Percentiles rank a stretch among this genome's conserved stretches.
Evolutionary conservation across 2,797 vertebrate species (phyloP).

Genomic region (Lycodopsis pacificus): DNA sequence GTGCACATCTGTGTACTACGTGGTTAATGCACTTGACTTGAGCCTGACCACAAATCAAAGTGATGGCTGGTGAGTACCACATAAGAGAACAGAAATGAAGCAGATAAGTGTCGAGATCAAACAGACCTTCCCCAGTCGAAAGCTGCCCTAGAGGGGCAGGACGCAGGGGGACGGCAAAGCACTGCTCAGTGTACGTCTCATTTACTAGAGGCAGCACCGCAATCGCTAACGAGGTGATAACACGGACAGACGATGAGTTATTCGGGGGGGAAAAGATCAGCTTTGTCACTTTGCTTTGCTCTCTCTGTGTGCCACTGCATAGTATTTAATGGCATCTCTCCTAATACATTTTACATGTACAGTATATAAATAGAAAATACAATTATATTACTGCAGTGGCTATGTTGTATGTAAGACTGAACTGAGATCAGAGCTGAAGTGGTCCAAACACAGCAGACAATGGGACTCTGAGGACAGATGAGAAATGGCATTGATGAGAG

Average conservation of each 20-base stretch:
- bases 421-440: slow-evolving; percentile 44
- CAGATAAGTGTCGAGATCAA: slow-evolving; percentile 75
- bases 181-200: slow-evolving; percentile 45
- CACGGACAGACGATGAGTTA: slow-evolving; percentile 48
- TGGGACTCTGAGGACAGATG: slow-evolving; percentile 70
- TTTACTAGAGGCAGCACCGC: slow-evolving; percentile 44
- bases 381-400: slow-evolving; percentile 17
- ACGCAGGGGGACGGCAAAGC: slow-evolving; percentile 29
- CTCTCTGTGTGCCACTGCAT: background rate
- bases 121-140: slow-evolving; percentile 55
- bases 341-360: background rate
- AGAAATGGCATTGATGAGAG: slow-evolving; percentile 75
- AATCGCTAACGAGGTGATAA: slow-evolving; percentile 66
- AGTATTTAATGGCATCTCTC: slow-evolving; percentile 22
- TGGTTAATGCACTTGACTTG: slow-evolving; percentile 77
- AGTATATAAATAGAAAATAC: slow-evolving; percentile 5
- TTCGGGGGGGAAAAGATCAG: slow-evolving; percentile 33
- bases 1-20: slow-evolving; percentile 56
- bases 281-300: slow-evolving; percentile 35
- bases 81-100: slow-evolving; percentile 75
- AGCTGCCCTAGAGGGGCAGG: slow-evolving; percentile 46
- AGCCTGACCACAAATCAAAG: slow-evolving; percentile 82
- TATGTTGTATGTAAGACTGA: slow-evolving; percentile 36
- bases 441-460: slow-evolving; percentile 58
- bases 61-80: slow-evolving; percentile 77